These are phyloP conservation scores for Limulus polyphemus DNA, from an alignment of 2,888 invertebrate species.

Conservation along the genomic window DNA sequence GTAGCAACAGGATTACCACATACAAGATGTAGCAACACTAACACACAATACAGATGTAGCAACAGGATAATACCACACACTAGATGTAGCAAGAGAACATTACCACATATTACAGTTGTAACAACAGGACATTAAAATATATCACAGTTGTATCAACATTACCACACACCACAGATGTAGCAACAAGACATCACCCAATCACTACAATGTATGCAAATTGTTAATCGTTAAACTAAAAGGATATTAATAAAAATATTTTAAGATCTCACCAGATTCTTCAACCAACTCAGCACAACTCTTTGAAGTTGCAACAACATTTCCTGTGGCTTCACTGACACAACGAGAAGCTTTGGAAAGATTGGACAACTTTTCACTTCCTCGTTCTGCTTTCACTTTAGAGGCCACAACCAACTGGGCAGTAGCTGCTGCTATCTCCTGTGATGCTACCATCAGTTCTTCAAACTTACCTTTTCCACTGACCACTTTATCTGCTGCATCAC, in stretches of 20 bases:
- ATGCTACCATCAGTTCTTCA: conserved; percentile 87
- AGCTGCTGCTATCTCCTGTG: conserved; percentile 89
- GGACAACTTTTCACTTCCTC: conserved; percentile 62
- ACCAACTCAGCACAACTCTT: conserved; percentile 75
- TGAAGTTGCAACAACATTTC: conserved; percentile 82
- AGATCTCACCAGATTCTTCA: conserved; percentile 56
- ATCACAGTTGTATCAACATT: too few relatives aligned
- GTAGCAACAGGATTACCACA: too few relatives aligned
- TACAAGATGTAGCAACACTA: too few relatives aligned
- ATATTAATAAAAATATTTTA: not conserved
- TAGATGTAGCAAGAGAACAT: too few relatives aligned
- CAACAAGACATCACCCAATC: too few relatives aligned
- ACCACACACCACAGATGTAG: too few relatives aligned
- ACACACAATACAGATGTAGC: too few relatives aligned
- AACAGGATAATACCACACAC: too few relatives aligned
- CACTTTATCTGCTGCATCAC: conserved; percentile 83
- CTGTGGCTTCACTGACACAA: conserved; percentile 79
- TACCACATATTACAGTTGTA: too few relatives aligned
- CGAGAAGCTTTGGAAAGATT: conserved; percentile 73
- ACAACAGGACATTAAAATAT: too few relatives aligned
- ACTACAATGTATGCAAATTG: not conserved
- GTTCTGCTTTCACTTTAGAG: conserved; percentile 67
- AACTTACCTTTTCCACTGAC: conserved; percentile 71
- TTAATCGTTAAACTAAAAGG: not conserved
- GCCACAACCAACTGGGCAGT: conserved; percentile 96